Base-by-base conservation (phyloP, 2,797 vertebrate genomes). In the Eulemur albifrons region DNA sequence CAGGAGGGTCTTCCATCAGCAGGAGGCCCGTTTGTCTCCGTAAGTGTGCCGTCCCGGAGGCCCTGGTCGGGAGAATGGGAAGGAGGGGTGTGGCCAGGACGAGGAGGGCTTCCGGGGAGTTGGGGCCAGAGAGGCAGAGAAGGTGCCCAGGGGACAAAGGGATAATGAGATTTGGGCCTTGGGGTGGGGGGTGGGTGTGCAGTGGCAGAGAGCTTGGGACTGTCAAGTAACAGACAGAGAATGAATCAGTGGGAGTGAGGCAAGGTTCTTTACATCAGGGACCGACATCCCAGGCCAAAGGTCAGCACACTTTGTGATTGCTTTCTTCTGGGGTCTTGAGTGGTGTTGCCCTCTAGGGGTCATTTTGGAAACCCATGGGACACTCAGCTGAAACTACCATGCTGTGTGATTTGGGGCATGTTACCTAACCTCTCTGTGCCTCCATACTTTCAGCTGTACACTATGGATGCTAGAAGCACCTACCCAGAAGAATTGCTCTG, bases 11-110 rank as follows among this genome's bases (percentile, higher is more conserved):
- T 85, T 96, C 92, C 91, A 85, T 96, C 86, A 25, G 12, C 94
- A 73, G 93, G 81, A 81, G 85, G 70, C 90, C 84, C 3, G 5
- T 96, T 96, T 96, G 75, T 97, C 93, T 97, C 83, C 97, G 90
- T 79, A 79, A 76, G 94, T 89, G 3, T n/a, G 77, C 50, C 80
- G 91, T 95, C 84, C 92, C 84, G 69, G 63, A 86, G 91, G 67
- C 32, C 77, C 12, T 1, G 35, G 27, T 8, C 3, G 38, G 70
- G 96, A 93, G 92, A 59, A 70, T 83, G 48, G 61, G 61, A 59
- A 88, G n/a, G 61, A 87, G 65, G n/a, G 65, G 40, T 65, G 25
- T 1, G 14, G 40, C 70, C 76, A 17, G 95, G 81, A 89, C 70
- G 7, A 21, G 17, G 35, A 25, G 20, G 17, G 15, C 27, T 38